Evolutionary conservation across 2,888 invertebrate genomes (phyloP), one percentile per base, ranked within the genome.

Genomic region (Tenthredo scrophulariae): DNA sequence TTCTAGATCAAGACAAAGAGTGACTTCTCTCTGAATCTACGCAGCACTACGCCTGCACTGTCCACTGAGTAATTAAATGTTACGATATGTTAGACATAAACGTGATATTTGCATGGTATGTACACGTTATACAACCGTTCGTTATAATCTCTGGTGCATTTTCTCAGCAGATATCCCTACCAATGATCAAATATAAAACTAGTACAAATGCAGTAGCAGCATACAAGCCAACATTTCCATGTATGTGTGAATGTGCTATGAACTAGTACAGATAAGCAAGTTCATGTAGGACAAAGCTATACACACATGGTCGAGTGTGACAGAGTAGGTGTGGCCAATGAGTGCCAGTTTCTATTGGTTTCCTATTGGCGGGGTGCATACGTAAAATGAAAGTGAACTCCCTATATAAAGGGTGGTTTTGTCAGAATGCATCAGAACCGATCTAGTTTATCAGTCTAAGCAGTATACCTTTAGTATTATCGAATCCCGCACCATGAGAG

Each of bases 381-480:
- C 84, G 87, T 87, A 88, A 92, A 93, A 93, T 93, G 93, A 93
- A 93, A 93, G 93, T 93, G 89, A 91, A 92, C 92, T 93, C 89
- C 91, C 93, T 93, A 93, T 93, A 93, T 93, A 93, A 93, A 93
- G 93, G 93, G 93, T 93, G 89, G 91, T 91, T 93, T 93, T 90
- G 85, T 83, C 86, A 86, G 83, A 83, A 83, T 67, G 26, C 65
- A 67, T 70, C 92, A 92, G 91, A 92, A 89, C 87, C 87, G 88
- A 89, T 91, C 90, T 89, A 87, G 89, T 90, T 91, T 90, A 86
- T 87, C 89, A 85, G 86, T 85, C 80, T 79, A 65, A 72, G 84
- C 85, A 67, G 87, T 87, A 67, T 86, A 87, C 88, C 87, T 85
- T 88, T 88, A 89, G 88, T 89, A 88, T 88, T 87, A 88, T 67